A percentile compares a stretch with the other conserved stretches of the same genome.
Conservation (phyloP, 1,140 invertebrate genomes). For the Harpegnathos saltator region DNA sequence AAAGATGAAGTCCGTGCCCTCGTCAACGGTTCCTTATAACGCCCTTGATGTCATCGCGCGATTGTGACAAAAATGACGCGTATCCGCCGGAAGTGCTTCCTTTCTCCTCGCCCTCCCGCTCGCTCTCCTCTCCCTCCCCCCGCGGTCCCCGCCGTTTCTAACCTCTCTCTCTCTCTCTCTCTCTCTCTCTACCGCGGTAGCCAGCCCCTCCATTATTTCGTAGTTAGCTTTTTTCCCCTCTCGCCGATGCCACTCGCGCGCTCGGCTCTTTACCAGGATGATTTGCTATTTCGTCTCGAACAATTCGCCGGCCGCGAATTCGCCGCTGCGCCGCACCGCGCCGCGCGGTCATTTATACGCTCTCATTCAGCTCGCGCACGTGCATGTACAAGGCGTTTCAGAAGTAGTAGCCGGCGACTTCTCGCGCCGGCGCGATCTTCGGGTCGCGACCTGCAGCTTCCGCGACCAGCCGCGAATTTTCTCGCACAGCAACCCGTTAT, state of each 20-base stretch:
- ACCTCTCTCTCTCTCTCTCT: no score
- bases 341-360: constrained; percentile 40
- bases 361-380: constrained; percentile 30
- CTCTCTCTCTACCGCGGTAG: no score
- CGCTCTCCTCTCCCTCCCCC: constrained; percentile 47
- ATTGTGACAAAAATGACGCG: constrained; percentile 85
- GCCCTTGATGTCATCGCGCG: constrained; percentile 79
- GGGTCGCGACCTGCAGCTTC: no score
- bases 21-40: constrained; percentile 70
- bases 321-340: no score
- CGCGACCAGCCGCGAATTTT: no score
- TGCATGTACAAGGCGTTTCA: constrained; percentile 10
- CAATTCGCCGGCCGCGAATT: constrained; percentile 20
- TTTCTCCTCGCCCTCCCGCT: constrained; percentile 10
- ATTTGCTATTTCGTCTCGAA: constrained; percentile 74
- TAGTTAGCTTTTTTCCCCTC: constrained; percentile 77
- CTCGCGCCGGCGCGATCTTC: no score
- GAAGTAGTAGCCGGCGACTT: no score
- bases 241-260: constrained; percentile 52
- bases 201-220: constrained; percentile 76
- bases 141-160: no score
- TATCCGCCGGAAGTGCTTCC: constrained; percentile 84
- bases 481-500: no score
- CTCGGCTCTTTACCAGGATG: constrained; percentile 73
- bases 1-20: constrained; percentile 36